Conservation (phyloP, 2,888 invertebrate species). For the Bimastos eiseni region DNA sequence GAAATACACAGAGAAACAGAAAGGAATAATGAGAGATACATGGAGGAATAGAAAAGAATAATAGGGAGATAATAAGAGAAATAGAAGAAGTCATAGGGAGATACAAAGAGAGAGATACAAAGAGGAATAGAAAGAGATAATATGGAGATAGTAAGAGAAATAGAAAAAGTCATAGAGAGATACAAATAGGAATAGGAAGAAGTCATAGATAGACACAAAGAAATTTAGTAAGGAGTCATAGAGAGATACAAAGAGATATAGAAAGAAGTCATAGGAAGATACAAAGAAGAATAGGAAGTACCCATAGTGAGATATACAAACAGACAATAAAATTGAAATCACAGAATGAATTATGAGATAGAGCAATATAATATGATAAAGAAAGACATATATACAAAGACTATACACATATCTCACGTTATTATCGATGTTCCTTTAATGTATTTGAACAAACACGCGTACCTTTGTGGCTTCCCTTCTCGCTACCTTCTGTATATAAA, state of each 20-base stretch:
- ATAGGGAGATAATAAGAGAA: no score
- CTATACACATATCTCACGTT: not conserved
- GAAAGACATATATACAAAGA: no score
- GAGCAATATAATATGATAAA: no score
- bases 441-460: not conserved
- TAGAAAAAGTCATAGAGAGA: not conserved
- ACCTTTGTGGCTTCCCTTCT: not conserved
- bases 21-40: no score
- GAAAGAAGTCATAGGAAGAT: not conserved
- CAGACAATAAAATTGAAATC: no score
- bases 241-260: no score
- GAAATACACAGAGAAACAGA: no score
- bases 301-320: not conserved
- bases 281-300: not conserved
- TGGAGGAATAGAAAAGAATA: no score
- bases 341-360: no score
- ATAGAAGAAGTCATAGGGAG: no score
- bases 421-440: not conserved
- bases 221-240: no score
- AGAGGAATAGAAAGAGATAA: not conserved
- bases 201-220: no score
- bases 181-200: not conserved
- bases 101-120: not conserved
- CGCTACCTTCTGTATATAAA: slow-evolving; percentile 1
- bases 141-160: not conserved